phyloP scores from a whole-genome alignment of 2,113 vertebrate species.

The Thryonomys swinderianus region DNA sequence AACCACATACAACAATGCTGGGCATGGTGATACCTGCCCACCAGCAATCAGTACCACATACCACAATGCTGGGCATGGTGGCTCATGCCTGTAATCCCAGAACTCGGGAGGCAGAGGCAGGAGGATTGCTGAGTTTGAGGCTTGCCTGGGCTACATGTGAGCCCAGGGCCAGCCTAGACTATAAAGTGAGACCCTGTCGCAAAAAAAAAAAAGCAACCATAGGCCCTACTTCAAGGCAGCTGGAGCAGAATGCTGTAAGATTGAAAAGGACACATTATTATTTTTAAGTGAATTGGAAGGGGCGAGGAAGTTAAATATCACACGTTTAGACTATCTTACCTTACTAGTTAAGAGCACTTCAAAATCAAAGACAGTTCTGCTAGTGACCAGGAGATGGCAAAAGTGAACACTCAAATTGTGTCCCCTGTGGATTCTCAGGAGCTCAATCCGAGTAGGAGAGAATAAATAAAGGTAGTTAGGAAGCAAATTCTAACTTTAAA shows the following conservation, averaged over 20 bases:
- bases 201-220: no score
- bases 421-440: neutral
- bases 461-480: neutral
- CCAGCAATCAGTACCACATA: no score
- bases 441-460: neutral
- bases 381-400: neutral
- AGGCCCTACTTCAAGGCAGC: neutral
- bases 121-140: no score
- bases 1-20: no score
- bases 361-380: neutral
- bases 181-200: no score
- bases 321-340: neutral
- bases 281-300: neutral
- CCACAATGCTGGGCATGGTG: no score
- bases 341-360: neutral
- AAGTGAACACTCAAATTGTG: neutral
- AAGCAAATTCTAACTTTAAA: neutral
- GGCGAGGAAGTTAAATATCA: neutral
- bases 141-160: no score
- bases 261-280: neutral
- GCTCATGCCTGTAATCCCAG: no score
- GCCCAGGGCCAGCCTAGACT: no score
- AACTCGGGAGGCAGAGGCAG: no score
- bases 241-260: neutral
- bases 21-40: no score